Evolutionary conservation across 2,888 invertebrate genomes (phyloP), one percentile per base, ranked within the genome.

Genomic region (Uropetala carovei): DNA sequence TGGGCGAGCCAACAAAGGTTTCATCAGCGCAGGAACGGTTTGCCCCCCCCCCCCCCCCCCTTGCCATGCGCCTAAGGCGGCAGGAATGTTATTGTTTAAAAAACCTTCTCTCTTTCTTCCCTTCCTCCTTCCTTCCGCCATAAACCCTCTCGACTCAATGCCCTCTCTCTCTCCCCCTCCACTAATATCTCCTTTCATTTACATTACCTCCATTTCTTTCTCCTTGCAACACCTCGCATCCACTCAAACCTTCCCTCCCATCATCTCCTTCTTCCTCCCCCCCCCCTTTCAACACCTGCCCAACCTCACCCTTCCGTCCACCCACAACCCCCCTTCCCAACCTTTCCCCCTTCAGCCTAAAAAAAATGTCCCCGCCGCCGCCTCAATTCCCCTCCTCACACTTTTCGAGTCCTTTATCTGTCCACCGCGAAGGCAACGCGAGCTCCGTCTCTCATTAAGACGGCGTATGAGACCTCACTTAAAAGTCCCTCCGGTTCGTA

Each of bases 401-500:
- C 59, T 58, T 16, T 58, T 11, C 59, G 11, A 10, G 2, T 16
- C 59, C 64, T 83, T 83, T 64, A 68, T 56, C 89, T 43, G 60
- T 58, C 97, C 97, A 95, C 96, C 96, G 95, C 97, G 97, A 95
- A 97, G 97, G 94, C 97, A 97, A 94, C 97, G 97, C 96, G 96
- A 96, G 94, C 8, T 92, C 59, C 59, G 91, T 92, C 91, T 92
- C 93, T 93, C 93, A 93, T 93, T 93, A 93, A 92, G 93, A 93
- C 93, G 92, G 93, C 92, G 93, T 93, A 92, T 92, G 93, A 93
- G 93, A 92, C 92, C 93, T 93, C 93, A 92, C 91, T 93, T 94
- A 94, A 94, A 94, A 94, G 86, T 92, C 84, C 84, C 91, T 59
- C 60, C 75, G 89, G 92, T 92, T 91, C 93, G 86, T 89, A 60